Evolutionary conservation across 2,797 vertebrate genomes (phyloP).

Genomic region (Taenioides sp.): DNA sequence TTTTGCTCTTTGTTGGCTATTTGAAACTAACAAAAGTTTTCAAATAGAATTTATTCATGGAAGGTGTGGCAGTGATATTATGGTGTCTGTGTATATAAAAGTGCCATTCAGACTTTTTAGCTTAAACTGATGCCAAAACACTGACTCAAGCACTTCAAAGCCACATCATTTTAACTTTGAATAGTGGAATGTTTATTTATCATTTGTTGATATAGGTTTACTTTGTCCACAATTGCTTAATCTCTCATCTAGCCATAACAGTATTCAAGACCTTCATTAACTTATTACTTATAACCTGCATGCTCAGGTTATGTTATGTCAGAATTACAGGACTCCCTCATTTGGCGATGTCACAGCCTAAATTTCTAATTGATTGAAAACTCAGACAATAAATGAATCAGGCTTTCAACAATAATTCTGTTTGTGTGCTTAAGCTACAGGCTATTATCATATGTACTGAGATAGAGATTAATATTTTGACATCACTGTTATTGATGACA

Average conservation of each 20-base stretch:
- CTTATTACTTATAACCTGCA: conserved; percentile 11
- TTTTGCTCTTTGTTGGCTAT: conserved; percentile 40
- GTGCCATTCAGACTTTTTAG: conserved; percentile 62
- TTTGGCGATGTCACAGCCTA: conserved; percentile 22
- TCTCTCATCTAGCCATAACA: conserved; percentile 12
- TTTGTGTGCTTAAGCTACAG: conserved; percentile 55
- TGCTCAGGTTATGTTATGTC: conserved; percentile 34
- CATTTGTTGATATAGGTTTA: conserved; percentile 8
- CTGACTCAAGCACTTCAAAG: conserved; percentile 38
- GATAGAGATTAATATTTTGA: conserved; percentile 71
- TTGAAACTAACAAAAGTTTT: conserved; percentile 32
- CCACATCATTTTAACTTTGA: conserved; percentile 33
- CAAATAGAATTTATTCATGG: conserved; percentile 33
- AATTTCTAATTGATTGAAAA: conserved; percentile 52
- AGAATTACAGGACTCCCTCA: conserved; percentile 28
- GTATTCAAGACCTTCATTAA: not conserved
- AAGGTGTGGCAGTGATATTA: conserved; percentile 17
- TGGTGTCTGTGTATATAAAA: conserved; percentile 43
- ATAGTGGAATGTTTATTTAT: conserved; percentile 22
- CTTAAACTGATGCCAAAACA: conserved; percentile 69
- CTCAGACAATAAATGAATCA: conserved; percentile 22
- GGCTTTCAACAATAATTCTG: conserved; percentile 37
- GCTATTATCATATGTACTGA: conserved; percentile 48
- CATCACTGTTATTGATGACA: conserved; percentile 49
- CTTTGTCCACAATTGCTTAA: conserved; percentile 6